Base-by-base conservation (phyloP, 2,888 invertebrate species). In the Drosophila longiperda region DNA sequence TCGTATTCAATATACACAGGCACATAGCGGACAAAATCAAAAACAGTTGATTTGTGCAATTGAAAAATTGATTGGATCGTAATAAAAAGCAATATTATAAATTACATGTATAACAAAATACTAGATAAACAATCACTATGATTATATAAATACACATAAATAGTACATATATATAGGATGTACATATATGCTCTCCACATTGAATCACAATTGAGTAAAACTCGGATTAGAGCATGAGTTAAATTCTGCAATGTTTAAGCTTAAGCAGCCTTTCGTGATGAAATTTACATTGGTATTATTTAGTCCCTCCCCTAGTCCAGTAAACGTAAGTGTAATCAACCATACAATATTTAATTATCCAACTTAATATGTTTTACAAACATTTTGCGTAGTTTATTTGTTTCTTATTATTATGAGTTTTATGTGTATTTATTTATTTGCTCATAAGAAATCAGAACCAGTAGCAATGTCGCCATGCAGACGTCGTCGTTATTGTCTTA, bases 281-380 rank as follows among this genome's bases (percentile, higher is more conserved):
- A 4, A 45, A 23, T 23, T 23, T 1, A 8, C 4, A 15, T 45
- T 45, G 45, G 45, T 45, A 23, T 23, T 45, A 23, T 45, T 23
- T 15, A 15, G 8, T 26, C 26, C 2, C n/a, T 20, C 23, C 1
- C 20, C 15, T 45, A 23, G 45, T 45, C 15, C 45, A 15, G 15
- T 45, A 45, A 45, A 45, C 45, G 45, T 45, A 45, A 45, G 45
- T 23, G 45, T 45, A 15, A 45, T 45, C 15, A 23, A 23, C 15
- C 20, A 45, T 23, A 45, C 45, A 23, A 23, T 45, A 23, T 20
- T 20, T 45, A 45, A 20, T 20, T 45, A 45, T 45, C 7, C 7
- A 45, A 23, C 7, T 45, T 45, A 20, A 45, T 7, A 20, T 45
- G 20, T 45, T 20, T 15, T 8, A 15, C 20, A 23, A 45, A 23